These are phyloP conservation scores for Spilogale gracilis DNA, from an alignment of 2,113 vertebrate species.

Conservation along the genomic window DNA sequence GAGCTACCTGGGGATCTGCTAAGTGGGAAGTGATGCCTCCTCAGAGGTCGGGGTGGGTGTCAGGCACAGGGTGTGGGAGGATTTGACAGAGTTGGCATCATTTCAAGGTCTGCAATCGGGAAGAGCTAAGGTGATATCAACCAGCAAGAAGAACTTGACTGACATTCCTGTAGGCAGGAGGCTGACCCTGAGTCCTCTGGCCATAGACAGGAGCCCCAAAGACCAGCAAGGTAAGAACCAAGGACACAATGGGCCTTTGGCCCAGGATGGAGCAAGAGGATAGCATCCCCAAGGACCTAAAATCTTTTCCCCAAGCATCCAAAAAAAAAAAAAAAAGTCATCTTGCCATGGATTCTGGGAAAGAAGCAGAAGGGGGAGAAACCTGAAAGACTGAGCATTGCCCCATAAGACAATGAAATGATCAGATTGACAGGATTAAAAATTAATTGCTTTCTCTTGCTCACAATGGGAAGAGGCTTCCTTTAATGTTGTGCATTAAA, in stretches of 20 bases:
- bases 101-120: neutral
- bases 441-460: neutral
- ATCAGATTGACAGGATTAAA: neutral
- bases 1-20: neutral
- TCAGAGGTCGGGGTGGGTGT: neutral
- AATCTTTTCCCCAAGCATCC: neutral
- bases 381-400: neutral
- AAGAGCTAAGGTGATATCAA: neutral
- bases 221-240: neutral
- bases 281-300: neutral
- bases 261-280: neutral
- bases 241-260: neutral
- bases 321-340: neutral
- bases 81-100: neutral
- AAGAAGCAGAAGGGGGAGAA: neutral
- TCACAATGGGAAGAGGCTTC: neutral
- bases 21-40: neutral
- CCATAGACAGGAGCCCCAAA: neutral
- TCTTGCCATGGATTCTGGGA: constrained; percentile 40
- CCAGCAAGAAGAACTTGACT: neutral
- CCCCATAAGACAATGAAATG: neutral
- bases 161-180: neutral
- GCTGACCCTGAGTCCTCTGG: neutral
- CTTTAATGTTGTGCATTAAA: no score
- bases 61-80: neutral